Evolutionary conservation across 2,888 invertebrate genomes (phyloP).

Genomic region (Hylaea fasciaria): DNA sequence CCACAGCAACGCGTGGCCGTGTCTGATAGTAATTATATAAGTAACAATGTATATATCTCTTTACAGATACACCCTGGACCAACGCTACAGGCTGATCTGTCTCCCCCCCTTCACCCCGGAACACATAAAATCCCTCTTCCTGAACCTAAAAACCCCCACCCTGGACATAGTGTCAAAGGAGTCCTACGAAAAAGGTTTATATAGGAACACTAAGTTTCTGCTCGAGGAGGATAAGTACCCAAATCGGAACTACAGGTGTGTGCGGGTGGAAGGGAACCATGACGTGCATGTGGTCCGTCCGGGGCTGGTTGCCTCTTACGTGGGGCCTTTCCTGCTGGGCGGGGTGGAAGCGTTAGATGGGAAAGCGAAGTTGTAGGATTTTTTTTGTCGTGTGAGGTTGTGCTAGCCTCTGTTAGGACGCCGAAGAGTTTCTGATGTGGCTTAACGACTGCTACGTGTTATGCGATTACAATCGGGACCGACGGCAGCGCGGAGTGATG

Average conservation of each 20-base stretch:
- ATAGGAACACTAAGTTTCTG: conserved; percentile 54
- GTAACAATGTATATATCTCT: not conserved
- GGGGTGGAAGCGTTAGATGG: conserved; percentile 58
- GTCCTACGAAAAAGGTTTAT: conserved; percentile 50
- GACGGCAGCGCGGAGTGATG: too few relatives aligned
- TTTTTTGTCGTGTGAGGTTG: too few relatives aligned
- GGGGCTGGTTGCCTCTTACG: conserved; percentile 71
- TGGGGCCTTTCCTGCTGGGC: conserved; percentile 69
- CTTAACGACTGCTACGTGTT: too few relatives aligned
- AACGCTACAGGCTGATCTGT: conserved; percentile 70
- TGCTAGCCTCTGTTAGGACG: too few relatives aligned
- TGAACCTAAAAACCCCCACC: conserved; percentile 54
- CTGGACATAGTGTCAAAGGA: conserved; percentile 55
- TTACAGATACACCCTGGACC: conserved; percentile 83
- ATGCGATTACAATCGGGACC: too few relatives aligned
- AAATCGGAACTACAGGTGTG: conserved; percentile 54
- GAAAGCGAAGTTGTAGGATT: conserved; percentile 59
- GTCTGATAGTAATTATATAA: too few relatives aligned
- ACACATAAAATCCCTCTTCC: conserved; percentile 61
- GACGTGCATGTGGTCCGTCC: conserved; percentile 86
- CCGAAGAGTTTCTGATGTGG: too few relatives aligned
- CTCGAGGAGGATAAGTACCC: conserved; percentile 59
- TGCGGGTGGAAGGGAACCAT: conserved; percentile 81
- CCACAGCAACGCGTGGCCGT: too few relatives aligned
- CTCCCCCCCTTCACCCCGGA: conserved; percentile 63